Base-by-base conservation (phyloP, 1,140 invertebrate genomes). In the Trachelipus rathkii region DNA sequence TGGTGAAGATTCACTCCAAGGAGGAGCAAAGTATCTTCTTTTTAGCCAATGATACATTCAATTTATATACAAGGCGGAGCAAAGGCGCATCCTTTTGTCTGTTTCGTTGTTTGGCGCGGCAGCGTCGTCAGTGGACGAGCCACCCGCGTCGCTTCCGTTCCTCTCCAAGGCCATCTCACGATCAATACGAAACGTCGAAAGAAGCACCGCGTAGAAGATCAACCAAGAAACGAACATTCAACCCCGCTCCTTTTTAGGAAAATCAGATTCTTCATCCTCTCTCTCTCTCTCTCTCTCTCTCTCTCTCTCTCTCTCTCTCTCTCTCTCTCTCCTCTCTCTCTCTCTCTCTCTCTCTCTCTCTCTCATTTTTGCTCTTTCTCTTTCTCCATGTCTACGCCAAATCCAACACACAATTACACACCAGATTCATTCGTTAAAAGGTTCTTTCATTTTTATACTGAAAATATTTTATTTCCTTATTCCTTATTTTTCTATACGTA, bases 121-220 rank as follows among this genome's bases (percentile, higher is more conserved):
- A 15, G 50, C 50, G 11, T 13, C 50, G 50, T 13, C 50, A 13
- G 50, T 60, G 19, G 50, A 60, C 50, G 50, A 60, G 50, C 19
- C 50, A 60, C 50, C 50, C 50, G 50, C 50, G 50, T 60, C 50
- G 50, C 50, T 19, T 19, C 11, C 50, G 50, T 19, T 60, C 50
- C 11, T 60, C 50, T 60, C 50, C 50, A 60, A 60, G 50, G 50
- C 50, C 50, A 60, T 60, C 50, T 60, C 50, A 60, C 50, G 50
- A 60, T 60, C 50, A 60, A 60, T 60, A 60, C 50, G 50, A 60
- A 60, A 60, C 50, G 50, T 60, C 50, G 50, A 60, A 60, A 13
- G 50, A 60, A 60, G 50, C 50, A 8, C 50, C 2, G 19, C 50
- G 19, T 13, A 13, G 50, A 60, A 60, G 11, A 60, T 60, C 50